Evolutionary conservation across 2,113 vertebrate genomes (phyloP), one percentile per base, ranked within the genome.

Genomic region (Actinemys pallida): DNA sequence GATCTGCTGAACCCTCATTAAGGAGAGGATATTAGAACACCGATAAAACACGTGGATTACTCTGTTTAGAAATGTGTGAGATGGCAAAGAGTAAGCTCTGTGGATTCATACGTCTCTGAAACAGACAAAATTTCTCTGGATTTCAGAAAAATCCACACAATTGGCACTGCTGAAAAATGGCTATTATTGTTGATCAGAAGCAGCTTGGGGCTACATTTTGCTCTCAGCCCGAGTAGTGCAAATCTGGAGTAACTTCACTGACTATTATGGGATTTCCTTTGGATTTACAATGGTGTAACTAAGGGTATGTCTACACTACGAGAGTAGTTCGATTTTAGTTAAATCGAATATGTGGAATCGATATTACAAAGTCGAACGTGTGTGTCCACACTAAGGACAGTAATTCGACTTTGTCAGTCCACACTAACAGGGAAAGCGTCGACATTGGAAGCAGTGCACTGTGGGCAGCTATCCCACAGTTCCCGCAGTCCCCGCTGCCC

Each of bases 201-300:
- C 42, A 29, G 27, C 42, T 19, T 31, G 50, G 19, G 49, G 29
- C 35, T 0, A n/a, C 20, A n/a, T 54, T 54, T 53, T 19, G 0
- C 35, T 76, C 54, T 87, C 9, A 59, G 17, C 0, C 0, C 31
- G 14, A 14, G 31, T 65, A 17, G 35, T 56, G 78, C 5, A 10
- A 83, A 0, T 80, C 93, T 88, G 56, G 27, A 89, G 52, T 35
- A 5, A 93, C n/a, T 69, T 42, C 22, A 4, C 17, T 3, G 19
- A 59, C 76, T 75, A 0, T 9, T 14, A 31, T 10, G 20, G 8
- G n/a, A 0, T 82, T 87, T 65, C 31, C 17, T 76, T 78, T 5
- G 57, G 39, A 24, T 19, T 27, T 16, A 84, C 65, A 69, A 10
- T 69, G 35, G 35, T 20, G 47, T 8, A 78, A 10, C 5, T 86